Evolutionary conservation across 92 coral and sea anemone species (phyloP), one percentile per base, ranked within the genome.

Genomic region (Paramuricea clavata): DNA sequence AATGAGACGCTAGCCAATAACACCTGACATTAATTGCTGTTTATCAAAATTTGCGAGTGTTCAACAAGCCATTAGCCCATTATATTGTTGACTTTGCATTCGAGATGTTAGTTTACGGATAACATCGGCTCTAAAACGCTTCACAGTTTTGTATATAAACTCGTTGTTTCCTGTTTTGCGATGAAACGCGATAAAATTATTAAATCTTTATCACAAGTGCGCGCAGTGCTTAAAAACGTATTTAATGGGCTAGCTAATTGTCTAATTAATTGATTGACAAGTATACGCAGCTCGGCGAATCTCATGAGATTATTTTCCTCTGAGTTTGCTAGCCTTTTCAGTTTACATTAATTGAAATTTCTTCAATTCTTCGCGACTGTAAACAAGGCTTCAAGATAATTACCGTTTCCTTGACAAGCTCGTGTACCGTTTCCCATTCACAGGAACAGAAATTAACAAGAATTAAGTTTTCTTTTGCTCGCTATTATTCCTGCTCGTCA

Each of bases 11-110:
- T 57, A 42, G 52, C 25, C 57, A 79, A 59, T 79, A 60, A 60
- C 84, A 79, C 70, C 70, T 79, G 84, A 79, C 84, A 59, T 57
- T 79, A 79, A 79, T 79, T 79, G 84, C 50, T 79, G 36, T 22
- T 79, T 33, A 79, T 44, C 39, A 57, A 59, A 57, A 57, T 59
- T 79, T 60, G 73, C 43, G 65, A 59, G 56, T 61, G 71, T 61
- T 59, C 73, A 79, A 79, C 71, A 57, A 57, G 71, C 84, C 31
- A 79, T 79, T 79, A 79, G 57, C 73, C 65, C 72, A 79, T 79
- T 79, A 79, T 39, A 59, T 12, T 79, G 73, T 79, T 79, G 84
- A 79, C 84, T 79, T 79, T 79, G 50, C 84, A 57, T 73, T 59
- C 84, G 28, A 52, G 10, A 67, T 79, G 73, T 79, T 79, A 61